Base-by-base conservation (phyloP, 2,797 vertebrate species). In the Rousettus madagascariensis region DNA sequence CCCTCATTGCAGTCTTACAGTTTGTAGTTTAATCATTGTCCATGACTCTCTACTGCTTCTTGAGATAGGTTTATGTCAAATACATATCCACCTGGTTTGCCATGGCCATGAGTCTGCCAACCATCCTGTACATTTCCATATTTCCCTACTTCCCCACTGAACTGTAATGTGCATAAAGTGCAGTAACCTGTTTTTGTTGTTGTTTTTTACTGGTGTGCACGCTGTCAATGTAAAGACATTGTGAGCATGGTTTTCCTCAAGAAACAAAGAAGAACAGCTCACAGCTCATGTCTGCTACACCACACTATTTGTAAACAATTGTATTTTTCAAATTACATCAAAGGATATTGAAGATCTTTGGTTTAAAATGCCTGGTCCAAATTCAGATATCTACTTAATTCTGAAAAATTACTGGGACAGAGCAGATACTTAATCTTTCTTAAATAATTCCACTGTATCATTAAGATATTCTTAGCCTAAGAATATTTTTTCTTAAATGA, bases 401-500 rank as follows among this genome's bases (percentile, higher is more conserved):
- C 30, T 88, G 20, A 90, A 94, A 95, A 95, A 80, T 59, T 72
- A 53, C 28, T 71, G 1, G 6, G 2, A 43, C 33, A 72, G n/a
- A 94, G 30, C 30, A 65, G 51, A 24, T 13, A 69, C 71, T 82
- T 94, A 77, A 77, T 65, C 82, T 92, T 95, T 91, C 36, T 55
- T 94, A 55, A 90, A 72, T 6, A 46, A 96, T 88, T 65, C 11
- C 22, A 77, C 41, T 55, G 30, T 90, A 51, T 36, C 55, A 69
- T 94, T 78, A 91, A 91, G 33, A 82, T 86, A 91, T 66, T 96
- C n/a, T 74, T 93, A 71, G 61, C 1, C 68, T 89, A 8, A 93
- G n/a, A 30, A 63, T 65, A 49, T 77, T 94, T 91, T 91, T 84
- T 61, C 85, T 91, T 90, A 75, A 95, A 95, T 95, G 78, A 96